Percentiles rank a stretch among this genome's conserved stretches.
Evolutionary conservation across 2,888 invertebrate species (phyloP).

Genomic region (Creontiades dilutus): DNA sequence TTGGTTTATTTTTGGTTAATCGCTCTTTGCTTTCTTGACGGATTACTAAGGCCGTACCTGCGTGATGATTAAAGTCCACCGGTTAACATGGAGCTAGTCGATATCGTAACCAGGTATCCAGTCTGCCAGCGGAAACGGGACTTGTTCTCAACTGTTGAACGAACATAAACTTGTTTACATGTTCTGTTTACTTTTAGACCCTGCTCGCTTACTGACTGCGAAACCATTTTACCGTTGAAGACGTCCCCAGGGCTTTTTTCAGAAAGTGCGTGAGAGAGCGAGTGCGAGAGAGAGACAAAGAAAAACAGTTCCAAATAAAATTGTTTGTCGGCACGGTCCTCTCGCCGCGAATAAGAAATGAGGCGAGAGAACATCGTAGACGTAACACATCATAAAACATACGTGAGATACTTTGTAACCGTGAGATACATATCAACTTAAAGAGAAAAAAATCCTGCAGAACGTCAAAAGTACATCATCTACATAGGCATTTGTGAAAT

Average conservation of each 20-base stretch:
- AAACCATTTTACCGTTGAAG: slow-evolving; percentile 31
- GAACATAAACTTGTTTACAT: slow-evolving; percentile 52
- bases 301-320: background rate
- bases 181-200: slow-evolving; percentile 34
- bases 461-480: too few relatives aligned
- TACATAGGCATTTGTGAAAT: too few relatives aligned
- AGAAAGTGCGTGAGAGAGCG: background rate
- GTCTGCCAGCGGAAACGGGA: background rate
- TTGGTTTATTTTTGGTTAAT: too few relatives aligned
- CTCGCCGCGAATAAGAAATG: background rate
- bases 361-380: background rate
- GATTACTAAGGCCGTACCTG: too few relatives aligned
- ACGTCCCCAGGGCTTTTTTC: background rate
- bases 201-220: slow-evolving; percentile 1
- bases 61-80: too few relatives aligned
- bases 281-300: background rate
- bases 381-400: slow-evolving; percentile 6
- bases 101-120: background rate
- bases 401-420: background rate
- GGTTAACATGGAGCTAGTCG: background rate
- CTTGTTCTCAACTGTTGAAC: slow-evolving; percentile 8
- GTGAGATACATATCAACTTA: too few relatives aligned
- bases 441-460: too few relatives aligned
- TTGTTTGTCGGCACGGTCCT: background rate
- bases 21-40: too few relatives aligned